Conservation (phyloP, 2,888 invertebrate genomes). For the Ophioninae sp. region DNA sequence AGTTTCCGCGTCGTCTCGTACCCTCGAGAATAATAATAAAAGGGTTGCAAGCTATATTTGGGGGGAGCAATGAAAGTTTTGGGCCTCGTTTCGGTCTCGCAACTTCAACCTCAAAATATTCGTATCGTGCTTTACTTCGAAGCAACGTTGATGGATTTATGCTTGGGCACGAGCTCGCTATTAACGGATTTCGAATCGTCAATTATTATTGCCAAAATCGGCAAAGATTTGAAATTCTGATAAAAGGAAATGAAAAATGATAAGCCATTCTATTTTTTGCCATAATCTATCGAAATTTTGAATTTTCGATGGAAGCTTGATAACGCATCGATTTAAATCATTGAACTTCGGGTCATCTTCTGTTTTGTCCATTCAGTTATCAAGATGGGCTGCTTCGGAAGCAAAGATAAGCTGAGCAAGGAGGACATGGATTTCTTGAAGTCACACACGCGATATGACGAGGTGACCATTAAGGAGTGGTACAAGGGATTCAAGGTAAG, state of each 20-base stretch:
- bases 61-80: background rate
- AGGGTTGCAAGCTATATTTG: background rate
- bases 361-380: constrained; percentile 78
- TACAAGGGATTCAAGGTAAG: constrained; percentile 99
- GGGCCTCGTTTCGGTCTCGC: too few species aligned
- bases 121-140: too few species aligned
- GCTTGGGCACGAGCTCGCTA: too few species aligned
- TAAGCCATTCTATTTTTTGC: background rate
- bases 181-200: too few species aligned
- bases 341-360: background rate
- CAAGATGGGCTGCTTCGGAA: constrained; percentile 95
- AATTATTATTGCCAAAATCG: background rate
- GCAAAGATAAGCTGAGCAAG: constrained; percentile 97
- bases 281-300: background rate
- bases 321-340: background rate
- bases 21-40: background rate
- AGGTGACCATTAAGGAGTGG: constrained; percentile 99
- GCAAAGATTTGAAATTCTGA: background rate
- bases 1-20: background rate
- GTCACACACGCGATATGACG: constrained; percentile 98
- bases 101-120: too few species aligned
- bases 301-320: background rate
- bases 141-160: too few species aligned
- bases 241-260: background rate
- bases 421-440: constrained; percentile 99